Evolutionary conservation across 2,888 invertebrate genomes (phyloP).

Genomic region (Rhyacophila evoluta): DNA sequence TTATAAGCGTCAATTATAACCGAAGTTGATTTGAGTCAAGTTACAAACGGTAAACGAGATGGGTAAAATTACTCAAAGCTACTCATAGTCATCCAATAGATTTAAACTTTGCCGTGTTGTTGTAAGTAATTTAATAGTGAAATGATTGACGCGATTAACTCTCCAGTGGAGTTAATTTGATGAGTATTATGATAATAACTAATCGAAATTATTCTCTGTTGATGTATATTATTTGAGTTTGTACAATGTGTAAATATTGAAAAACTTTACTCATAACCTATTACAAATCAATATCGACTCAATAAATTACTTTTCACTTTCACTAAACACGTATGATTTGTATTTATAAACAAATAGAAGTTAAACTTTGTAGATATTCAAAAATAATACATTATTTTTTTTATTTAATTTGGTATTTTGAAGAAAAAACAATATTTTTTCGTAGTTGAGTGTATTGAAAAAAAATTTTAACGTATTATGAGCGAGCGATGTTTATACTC

Average conservation of each 20-base stretch:
- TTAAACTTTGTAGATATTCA: no score
- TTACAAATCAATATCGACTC: neutral
- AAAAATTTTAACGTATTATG: no score
- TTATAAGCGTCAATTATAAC: conserved; percentile 15
- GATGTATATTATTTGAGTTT: conserved; percentile 2
- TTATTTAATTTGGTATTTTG: no score
- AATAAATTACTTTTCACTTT: neutral
- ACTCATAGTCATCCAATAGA: neutral
- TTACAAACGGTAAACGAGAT: neutral
- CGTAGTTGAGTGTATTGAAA: no score
- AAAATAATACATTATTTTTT: no score
- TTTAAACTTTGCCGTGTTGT: conserved; percentile 1
- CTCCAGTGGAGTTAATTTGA: neutral
- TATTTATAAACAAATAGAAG: neutral
- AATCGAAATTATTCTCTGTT: neutral
- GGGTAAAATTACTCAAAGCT: neutral
- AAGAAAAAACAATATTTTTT: no score
- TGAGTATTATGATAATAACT: neutral
- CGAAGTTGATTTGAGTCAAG: conserved; percentile 9
- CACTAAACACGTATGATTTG: neutral
- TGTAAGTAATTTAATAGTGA: neutral
- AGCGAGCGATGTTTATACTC: no score
- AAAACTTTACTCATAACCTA: neutral
- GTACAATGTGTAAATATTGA: neutral
- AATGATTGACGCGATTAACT: neutral